Percentiles rank a stretch among this genome's conserved stretches.
phyloP scores from a whole-genome alignment of 23 tunicate genomes.

The Diplosoma virens region DNA sequence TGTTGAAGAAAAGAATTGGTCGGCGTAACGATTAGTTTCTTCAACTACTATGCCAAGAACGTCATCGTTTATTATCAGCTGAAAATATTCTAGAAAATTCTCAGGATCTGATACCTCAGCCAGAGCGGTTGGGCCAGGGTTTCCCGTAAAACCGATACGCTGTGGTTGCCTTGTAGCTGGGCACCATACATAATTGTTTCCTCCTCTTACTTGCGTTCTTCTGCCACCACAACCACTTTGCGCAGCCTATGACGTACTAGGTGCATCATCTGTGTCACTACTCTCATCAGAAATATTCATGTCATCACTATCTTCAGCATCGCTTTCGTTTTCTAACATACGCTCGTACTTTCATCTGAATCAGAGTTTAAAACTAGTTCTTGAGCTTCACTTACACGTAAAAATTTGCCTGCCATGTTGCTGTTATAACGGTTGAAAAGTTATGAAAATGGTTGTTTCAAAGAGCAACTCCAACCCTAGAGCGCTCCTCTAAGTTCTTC shows the following conservation, averaged over 20 bases:
- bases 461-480: background rate
- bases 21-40: constrained; percentile 23
- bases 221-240: constrained; percentile 2
- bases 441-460: background rate
- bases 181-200: constrained; percentile 21
- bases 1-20: constrained; percentile 17
- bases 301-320: background rate
- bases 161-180: constrained; percentile 33
- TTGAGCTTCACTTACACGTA: background rate
- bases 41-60: constrained; percentile 3
- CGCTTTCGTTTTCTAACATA: background rate
- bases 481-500: constrained; percentile 1
- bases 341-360: constrained; percentile 1
- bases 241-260: constrained; percentile 19
- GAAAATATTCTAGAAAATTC: constrained; percentile 14
- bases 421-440: background rate
- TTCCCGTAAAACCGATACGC: constrained; percentile 2
- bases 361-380: background rate
- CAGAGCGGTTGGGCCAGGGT: constrained; percentile 13
- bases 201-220: constrained; percentile 15
- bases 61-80: constrained; percentile 15
- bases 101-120: constrained; percentile 5
- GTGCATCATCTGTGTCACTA: constrained; percentile 28
- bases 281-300: constrained; percentile 2
- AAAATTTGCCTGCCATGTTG: background rate